Percentiles rank a stretch among this genome's conserved stretches.
Conservation (phyloP, 2,888 invertebrate genomes). For the Lacanobia oleracea region DNA sequence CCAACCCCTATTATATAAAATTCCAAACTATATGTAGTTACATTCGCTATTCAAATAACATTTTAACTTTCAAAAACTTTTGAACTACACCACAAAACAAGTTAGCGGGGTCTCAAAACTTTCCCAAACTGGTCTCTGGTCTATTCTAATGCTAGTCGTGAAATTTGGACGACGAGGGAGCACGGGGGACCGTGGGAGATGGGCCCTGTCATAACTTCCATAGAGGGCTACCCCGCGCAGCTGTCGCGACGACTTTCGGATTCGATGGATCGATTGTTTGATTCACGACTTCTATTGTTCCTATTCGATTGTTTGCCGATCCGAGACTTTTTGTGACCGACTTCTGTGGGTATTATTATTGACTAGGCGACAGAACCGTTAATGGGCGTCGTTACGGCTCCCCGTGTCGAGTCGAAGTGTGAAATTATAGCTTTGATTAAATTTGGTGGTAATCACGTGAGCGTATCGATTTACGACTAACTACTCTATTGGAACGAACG, state of each 20-base stretch:
- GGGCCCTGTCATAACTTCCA: conserved; percentile 77
- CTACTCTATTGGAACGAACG: not conserved
- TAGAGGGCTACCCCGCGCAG: conserved; percentile 77
- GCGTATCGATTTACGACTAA: conserved; percentile 39
- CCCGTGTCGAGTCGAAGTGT: conserved; percentile 54
- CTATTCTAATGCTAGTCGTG: conserved; percentile 67
- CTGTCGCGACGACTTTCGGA: conserved; percentile 83
- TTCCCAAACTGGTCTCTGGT: conserved; percentile 69
- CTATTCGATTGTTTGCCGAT: conserved; percentile 76
- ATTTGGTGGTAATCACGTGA: conserved; percentile 30
- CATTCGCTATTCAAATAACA: conserved; percentile 29
- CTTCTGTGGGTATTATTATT: conserved; percentile 72
- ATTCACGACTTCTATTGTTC: conserved; percentile 84
- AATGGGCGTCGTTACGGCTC: conserved; percentile 54
- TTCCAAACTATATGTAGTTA: not conserved
- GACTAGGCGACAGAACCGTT: conserved; percentile 56
- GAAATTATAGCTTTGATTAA: conserved; percentile 53
- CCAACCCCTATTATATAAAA: not conserved
- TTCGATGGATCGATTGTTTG: conserved; percentile 87
- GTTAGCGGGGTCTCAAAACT: conserved; percentile 46
- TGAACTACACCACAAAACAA: conserved; percentile 37
- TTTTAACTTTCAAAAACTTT: conserved; percentile 38
- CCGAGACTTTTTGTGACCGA: conserved; percentile 71
- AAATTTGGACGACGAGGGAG: conserved; percentile 67
- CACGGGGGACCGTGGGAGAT: conserved; percentile 84